These are phyloP conservation scores for Amblyopsis hoosieri DNA, from an alignment of 2,797 vertebrate species.

Conservation along the genomic window DNA sequence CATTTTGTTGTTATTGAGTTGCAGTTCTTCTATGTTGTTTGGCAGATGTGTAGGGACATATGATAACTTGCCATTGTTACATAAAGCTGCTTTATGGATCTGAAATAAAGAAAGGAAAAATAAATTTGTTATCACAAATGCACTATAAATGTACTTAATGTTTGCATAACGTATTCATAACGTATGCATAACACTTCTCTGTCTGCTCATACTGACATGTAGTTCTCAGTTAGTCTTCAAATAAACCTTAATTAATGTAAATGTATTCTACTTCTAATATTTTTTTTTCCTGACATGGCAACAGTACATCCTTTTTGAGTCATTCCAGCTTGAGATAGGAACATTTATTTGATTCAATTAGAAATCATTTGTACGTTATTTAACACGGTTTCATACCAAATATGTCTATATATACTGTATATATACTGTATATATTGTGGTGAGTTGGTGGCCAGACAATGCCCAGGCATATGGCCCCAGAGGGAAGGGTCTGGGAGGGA, in stretches of 20 bases:
- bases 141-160: background rate
- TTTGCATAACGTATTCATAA: background rate
- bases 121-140: background rate
- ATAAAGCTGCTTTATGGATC: slow-evolving; percentile 77
- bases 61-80: slow-evolving; percentile 71
- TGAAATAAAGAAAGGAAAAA: slow-evolving; percentile 56
- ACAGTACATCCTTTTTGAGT: no score
- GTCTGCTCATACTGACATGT: slow-evolving; percentile 1
- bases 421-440: no score
- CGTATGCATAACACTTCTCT: background rate
- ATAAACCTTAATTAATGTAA: no score
- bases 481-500: no score
- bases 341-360: background rate
- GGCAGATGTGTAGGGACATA: slow-evolving; percentile 77
- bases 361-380: background rate
- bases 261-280: no score
- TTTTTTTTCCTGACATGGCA: no score
- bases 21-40: slow-evolving; percentile 72
- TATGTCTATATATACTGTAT: no score
- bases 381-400: no score
- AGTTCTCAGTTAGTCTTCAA: no score
- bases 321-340: no score
- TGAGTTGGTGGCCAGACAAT: no score
- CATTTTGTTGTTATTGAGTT: slow-evolving; percentile 87
- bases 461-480: no score